Percentiles rank a stretch among this genome's conserved stretches.
Evolutionary conservation across 37 sponge, comb jelly and placozoan genomes (phyloP).

Genomic region (Spongia lamella): DNA sequence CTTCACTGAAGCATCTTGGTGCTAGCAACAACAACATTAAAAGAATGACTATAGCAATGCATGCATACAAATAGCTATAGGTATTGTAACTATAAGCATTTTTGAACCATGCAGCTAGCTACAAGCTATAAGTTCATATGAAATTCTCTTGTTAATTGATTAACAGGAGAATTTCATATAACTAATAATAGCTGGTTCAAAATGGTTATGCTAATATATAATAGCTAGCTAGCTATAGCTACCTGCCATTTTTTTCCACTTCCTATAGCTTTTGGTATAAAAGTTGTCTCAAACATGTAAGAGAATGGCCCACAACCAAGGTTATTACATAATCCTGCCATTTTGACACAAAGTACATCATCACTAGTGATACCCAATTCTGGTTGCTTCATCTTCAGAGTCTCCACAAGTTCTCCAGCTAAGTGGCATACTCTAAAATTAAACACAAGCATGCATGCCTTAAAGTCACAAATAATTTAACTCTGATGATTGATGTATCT

Average conservation of each 20-base stretch:
- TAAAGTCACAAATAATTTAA: too few relatives aligned
- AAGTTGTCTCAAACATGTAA: constrained; percentile 83
- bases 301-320: constrained; percentile 95
- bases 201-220: too few relatives aligned
- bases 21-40: constrained; percentile 38
- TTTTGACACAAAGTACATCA: constrained; percentile 93
- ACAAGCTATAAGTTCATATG: too few relatives aligned
- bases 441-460: too few relatives aligned
- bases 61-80: too few relatives aligned
- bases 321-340: constrained; percentile 95
- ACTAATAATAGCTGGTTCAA: too few relatives aligned
- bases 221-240: background rate
- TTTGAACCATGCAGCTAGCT: too few relatives aligned
- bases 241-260: constrained; percentile 45
- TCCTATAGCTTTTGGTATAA: constrained; percentile 53
- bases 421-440: constrained; percentile 79
- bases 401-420: constrained; percentile 85
- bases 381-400: constrained; percentile 74
- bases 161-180: too few relatives aligned
- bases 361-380: constrained; percentile 78
- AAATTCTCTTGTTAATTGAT: too few relatives aligned
- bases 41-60: too few relatives aligned
- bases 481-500: too few relatives aligned
- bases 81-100: too few relatives aligned
- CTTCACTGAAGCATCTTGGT: constrained; percentile 82